Evolutionary conservation across 2,797 vertebrate species (phyloP).

Genomic region (Otolemur crassicaudatus): DNA sequence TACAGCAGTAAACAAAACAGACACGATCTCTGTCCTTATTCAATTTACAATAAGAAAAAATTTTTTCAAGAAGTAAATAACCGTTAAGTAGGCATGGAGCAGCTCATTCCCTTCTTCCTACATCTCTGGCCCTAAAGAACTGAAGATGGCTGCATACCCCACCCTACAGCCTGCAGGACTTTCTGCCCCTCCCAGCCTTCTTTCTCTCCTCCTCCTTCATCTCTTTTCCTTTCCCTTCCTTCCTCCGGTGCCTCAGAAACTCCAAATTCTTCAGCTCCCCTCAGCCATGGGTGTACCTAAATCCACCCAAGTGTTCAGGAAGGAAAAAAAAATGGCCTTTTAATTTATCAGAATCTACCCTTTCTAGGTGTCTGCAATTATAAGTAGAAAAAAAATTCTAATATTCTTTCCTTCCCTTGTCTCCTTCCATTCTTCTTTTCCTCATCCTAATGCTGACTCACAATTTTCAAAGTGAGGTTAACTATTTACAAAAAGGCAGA

Average conservation of each 20-base stretch:
- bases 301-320: neutral
- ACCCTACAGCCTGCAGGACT: neutral
- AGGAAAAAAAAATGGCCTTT: neutral
- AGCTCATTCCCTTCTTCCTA: neutral
- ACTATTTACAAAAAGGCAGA: neutral
- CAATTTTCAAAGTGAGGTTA: neutral
- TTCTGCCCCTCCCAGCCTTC: neutral
- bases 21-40: neutral
- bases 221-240: neutral
- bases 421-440: neutral
- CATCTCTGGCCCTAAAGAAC: neutral
- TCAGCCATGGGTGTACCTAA: neutral
- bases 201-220: neutral
- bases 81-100: neutral
- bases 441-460: neutral
- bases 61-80: neutral
- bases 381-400: neutral
- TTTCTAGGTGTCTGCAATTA: conserved; percentile 2
- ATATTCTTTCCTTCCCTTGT: neutral
- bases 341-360: neutral
- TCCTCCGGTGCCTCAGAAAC: neutral
- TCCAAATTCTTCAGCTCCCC: neutral
- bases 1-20: neutral
- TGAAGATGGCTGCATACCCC: neutral
- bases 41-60: neutral